phyloP scores from a whole-genome alignment of 35 echinoderm and acorn worm genomes.

The Lytechinus pictus region DNA sequence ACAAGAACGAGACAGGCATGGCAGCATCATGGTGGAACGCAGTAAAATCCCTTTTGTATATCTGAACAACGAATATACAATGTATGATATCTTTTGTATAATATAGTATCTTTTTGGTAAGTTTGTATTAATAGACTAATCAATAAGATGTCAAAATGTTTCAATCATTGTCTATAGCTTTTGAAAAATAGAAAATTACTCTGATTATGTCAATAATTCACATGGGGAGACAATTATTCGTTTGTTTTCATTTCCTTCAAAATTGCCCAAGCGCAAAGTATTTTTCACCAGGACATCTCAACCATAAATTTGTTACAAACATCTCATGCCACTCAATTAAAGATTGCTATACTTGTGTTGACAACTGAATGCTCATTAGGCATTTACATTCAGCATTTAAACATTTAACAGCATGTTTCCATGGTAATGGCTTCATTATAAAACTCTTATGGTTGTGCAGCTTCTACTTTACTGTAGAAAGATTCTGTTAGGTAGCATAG shows the following conservation, averaged over 20 bases:
- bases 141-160: neutral
- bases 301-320: neutral
- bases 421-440: neutral
- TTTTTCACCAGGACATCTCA: neutral
- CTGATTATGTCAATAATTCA: neutral
- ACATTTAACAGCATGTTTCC: neutral
- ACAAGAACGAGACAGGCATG: too few relatives aligned
- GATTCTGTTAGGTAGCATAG: too few relatives aligned
- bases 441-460: neutral
- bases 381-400: neutral
- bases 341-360: neutral
- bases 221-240: neutral
- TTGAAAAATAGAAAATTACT: neutral
- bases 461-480: too few relatives aligned
- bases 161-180: neutral
- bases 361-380: neutral
- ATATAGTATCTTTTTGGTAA: too few relatives aligned
- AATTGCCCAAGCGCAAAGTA: neutral
- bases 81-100: too few relatives aligned
- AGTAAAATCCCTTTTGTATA: too few relatives aligned
- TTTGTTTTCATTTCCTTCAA: neutral
- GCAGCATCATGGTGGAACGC: too few relatives aligned
- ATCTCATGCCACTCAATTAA: neutral
- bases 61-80: too few relatives aligned
- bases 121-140: neutral